Percentiles rank a stretch among this genome's conserved stretches.
phyloP scores from a whole-genome alignment of 2,113 vertebrate species.

The Dasyurus viverrinus region DNA sequence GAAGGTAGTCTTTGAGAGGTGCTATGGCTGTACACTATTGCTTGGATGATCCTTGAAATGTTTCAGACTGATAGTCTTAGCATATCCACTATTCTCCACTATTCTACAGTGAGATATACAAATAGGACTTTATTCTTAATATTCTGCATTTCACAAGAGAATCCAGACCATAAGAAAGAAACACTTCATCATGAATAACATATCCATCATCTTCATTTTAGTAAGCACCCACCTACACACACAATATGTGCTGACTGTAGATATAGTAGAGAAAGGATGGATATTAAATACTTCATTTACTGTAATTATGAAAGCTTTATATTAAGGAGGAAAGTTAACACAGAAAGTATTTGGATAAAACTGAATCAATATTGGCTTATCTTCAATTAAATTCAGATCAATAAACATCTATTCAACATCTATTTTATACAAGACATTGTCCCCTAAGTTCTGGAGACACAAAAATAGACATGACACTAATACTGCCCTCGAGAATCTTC shows the following conservation, averaged over 20 bases:
- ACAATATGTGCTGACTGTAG: fast-evolving
- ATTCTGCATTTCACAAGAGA: constrained; percentile 56
- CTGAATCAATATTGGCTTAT: neutral
- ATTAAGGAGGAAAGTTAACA: constrained; percentile 1
- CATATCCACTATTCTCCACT: neutral
- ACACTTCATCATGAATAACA: constrained; percentile 39
- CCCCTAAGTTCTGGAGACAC: neutral
- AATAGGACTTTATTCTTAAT: neutral
- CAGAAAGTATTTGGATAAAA: constrained; percentile 15
- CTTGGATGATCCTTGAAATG: neutral
- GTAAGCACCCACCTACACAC: constrained; percentile 19
- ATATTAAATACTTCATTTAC: constrained; percentile 9
- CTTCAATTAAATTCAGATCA: neutral
- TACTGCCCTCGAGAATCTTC: neutral
- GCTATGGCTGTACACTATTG: neutral
- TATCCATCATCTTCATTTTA: constrained; percentile 30
- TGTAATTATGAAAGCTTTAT: constrained; percentile 25
- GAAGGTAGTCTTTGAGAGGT: neutral
- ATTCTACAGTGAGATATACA: neutral
- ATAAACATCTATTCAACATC: neutral
- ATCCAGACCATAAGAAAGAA: constrained; percentile 61
- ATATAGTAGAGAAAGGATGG: constrained; percentile 18
- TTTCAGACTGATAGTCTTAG: neutral
- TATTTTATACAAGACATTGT: neutral
- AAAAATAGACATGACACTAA: neutral